Conservation (phyloP, 2,888 invertebrate genomes). For the Archaeoteleia sp. region DNA sequence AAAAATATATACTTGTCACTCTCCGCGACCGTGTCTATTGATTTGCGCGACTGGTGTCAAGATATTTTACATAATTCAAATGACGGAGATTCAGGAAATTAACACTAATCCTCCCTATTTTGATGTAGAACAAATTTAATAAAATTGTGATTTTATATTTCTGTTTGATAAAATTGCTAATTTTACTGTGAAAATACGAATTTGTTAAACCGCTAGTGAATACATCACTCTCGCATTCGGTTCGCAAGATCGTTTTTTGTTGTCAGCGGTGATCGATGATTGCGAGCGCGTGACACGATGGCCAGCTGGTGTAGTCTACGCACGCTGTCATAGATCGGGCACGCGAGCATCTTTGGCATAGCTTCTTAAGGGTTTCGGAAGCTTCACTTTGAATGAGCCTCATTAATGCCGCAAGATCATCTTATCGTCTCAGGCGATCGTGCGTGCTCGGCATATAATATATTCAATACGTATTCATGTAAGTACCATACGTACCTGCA, state of each 20-base stretch:
- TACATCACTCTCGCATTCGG: constrained; percentile 22
- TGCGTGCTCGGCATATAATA: constrained; percentile 25
- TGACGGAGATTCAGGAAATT: no score
- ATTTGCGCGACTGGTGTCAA: no score
- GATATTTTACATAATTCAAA: no score
- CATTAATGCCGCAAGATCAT: constrained; percentile 38
- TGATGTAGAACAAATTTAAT: no score
- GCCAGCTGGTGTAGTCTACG: constrained; percentile 17
- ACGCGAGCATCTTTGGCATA: constrained; percentile 36
- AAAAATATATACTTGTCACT: no score
- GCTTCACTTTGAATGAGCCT: constrained; percentile 40
- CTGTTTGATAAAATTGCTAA: no score
- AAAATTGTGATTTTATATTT: no score
- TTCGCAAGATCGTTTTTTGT: constrained; percentile 27
- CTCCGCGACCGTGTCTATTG: no score
- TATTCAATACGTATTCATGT: constrained; percentile 22
- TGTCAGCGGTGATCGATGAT: constrained; percentile 43
- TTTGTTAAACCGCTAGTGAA: background rate
- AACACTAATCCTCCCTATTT: no score
- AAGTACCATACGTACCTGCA: constrained; percentile 19
- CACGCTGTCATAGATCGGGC: constrained; percentile 28
- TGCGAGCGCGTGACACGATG: constrained; percentile 42
- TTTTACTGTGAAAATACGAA: background rate
- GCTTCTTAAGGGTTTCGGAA: constrained; percentile 41
- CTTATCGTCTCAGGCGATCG: constrained; percentile 28